Evolutionary conservation across 1,140 invertebrate genomes (phyloP).

Genomic region (Zaprionus taronus): DNA sequence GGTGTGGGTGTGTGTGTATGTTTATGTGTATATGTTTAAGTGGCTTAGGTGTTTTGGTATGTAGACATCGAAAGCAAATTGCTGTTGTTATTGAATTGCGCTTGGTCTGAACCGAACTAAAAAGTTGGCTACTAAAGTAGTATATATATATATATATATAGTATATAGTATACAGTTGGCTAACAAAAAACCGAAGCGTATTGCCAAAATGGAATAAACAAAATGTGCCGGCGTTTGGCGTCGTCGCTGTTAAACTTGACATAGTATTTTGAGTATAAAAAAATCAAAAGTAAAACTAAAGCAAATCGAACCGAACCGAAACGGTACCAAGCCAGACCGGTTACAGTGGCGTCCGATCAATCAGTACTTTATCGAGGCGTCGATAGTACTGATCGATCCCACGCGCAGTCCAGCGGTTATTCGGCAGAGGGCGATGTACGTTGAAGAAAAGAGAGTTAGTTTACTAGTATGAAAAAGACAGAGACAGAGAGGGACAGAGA

Average conservation of each 20-base stretch:
- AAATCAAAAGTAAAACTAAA: conserved; percentile 65
- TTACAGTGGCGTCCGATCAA: conserved; percentile 19
- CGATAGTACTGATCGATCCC: conserved; percentile 37
- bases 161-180: conserved; percentile 49
- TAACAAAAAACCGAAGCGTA: conserved; percentile 76
- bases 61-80: conserved; percentile 74
- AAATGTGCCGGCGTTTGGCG: conserved; percentile 82
- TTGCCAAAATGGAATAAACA: conserved; percentile 78
- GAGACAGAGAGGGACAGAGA: conserved; percentile 24
- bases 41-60: conserved; percentile 43
- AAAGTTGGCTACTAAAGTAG: conserved; percentile 29
- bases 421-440: conserved; percentile 47
- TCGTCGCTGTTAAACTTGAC: conserved; percentile 82
- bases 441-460: conserved; percentile 50
- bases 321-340: conserved; percentile 13
- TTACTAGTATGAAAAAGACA: conserved; percentile 25
- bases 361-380: conserved; percentile 15
- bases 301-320: conserved; percentile 53
- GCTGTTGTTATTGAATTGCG: conserved; percentile 51
- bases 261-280: conserved; percentile 39
- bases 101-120: conserved; percentile 41
- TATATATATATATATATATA: conserved; percentile 21
- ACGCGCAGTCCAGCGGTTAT: conserved; percentile 40
- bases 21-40: conserved; percentile 11
- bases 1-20: conserved; percentile 18